A percentile compares a stretch with the other conserved stretches of the same genome.
Evolutionary conservation across 2,888 invertebrate genomes (phyloP).

Genomic region (Campopleginae sp.): DNA sequence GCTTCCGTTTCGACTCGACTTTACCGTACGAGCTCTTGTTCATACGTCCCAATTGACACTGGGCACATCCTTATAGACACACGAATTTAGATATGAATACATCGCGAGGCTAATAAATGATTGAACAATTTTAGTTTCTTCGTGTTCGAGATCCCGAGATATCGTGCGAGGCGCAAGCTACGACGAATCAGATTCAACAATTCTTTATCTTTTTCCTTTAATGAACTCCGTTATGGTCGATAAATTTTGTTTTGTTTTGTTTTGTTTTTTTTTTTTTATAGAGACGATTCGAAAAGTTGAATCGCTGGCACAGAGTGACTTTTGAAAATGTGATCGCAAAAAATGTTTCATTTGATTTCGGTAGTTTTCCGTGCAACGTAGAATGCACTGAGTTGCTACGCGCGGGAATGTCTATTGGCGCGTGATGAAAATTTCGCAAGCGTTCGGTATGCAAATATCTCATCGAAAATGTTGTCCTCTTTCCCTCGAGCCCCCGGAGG

Average conservation of each 20-base stretch:
- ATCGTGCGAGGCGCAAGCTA: not conserved
- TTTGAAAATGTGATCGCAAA: not conserved
- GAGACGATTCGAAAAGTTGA: not conserved
- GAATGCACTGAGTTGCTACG: not conserved
- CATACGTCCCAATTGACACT: conserved; percentile 47
- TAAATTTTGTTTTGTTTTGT: too few species aligned
- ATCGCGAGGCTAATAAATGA: conserved; percentile 1
- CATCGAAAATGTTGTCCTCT: conserved; percentile 58
- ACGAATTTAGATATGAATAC: conserved; percentile 1
- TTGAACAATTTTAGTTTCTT: conserved; percentile 57
- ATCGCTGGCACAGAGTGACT: not conserved
- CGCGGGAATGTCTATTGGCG: conserved; percentile 49
- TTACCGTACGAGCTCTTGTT: conserved; percentile 60
- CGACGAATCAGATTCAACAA: conserved; percentile 74
- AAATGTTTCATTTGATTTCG: not conserved
- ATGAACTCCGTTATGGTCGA: not conserved
- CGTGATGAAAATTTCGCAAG: conserved; percentile 56
- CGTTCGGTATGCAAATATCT: conserved; percentile 57
- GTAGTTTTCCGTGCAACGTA: not conserved
- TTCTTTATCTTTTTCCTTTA: conserved; percentile 65
- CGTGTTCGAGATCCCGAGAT: conserved; percentile 1
- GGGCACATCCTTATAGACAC: not conserved
- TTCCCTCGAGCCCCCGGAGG: conserved; percentile 16
- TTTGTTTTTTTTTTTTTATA: not conserved
- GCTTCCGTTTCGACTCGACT: conserved; percentile 65